Evolutionary conservation across 2,113 vertebrate genomes (phyloP), one percentile per base, ranked within the genome.

Genomic region (Amphilophus citrinellus): DNA sequence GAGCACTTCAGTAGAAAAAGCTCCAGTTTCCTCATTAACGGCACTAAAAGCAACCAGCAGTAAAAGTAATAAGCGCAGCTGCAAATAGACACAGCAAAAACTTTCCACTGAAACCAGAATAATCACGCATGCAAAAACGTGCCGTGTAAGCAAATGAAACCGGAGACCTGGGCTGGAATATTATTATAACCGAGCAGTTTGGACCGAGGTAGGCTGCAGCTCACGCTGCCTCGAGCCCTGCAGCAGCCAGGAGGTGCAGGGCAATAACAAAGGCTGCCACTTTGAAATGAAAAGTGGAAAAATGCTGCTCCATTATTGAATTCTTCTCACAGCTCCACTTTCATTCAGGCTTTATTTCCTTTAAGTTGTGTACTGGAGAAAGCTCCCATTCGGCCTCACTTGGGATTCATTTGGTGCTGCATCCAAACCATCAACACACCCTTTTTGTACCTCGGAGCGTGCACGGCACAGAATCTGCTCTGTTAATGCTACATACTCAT

Each of bases 341-440:
- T 50, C 63, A 50, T 58, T 73, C n/a, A 37, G 30, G 63, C 56
- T 87, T 63, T 83, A 13, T 86, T 76, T 76, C 47, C 37, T 20
- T 4, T 35, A 18, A 37, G 53, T 53, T 78, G 30, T n/a, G 61
- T 24, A 60, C 62, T 39, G 39, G 5, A 24, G 27, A 66, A 39
- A 77, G 77, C 59, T 83, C 32, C 81, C 79, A 86, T 78, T 60
- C 59, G 47, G 78, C 71, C 75, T 85, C 77, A 76, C 82, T 63
- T 44, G 56, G 68, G 80, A 85, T 85, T 88, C 81, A 88, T 77
- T 30, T 6, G n/a, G 22, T 24, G 56, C 60, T 61, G 76, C 58
- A 58, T 65, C 44, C 59, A 60, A 18, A 8, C 59, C 32, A 68
- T 61, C 44, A 47, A 32, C 58, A 3, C 81, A 83, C 77, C 83